phyloP scores from a whole-genome alignment of 1,140 invertebrate species.

The Harpegnathos saltator region DNA sequence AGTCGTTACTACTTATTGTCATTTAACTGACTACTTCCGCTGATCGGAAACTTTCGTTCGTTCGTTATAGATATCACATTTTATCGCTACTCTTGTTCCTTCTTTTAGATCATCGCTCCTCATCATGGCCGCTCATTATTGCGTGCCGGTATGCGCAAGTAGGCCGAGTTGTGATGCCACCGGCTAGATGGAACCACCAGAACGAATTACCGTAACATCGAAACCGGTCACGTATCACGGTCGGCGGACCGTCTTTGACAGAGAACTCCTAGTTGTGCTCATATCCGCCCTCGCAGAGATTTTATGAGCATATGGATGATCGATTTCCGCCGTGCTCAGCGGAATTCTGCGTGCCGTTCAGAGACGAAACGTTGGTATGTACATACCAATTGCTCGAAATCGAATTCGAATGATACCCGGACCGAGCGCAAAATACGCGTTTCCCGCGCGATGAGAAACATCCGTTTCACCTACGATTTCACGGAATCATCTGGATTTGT shows the following conservation, averaged over 20 bases:
- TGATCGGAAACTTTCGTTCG: too few relatives aligned
- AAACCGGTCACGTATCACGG: not conserved
- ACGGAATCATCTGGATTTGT: too few relatives aligned
- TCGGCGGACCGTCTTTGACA: not conserved
- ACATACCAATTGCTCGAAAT: not conserved
- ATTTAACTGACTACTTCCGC: too few relatives aligned
- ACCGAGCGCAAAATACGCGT: too few relatives aligned
- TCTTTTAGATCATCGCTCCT: too few relatives aligned
- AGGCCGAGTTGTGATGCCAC: conserved; percentile 1
- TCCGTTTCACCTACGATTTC: too few relatives aligned
- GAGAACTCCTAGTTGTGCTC: not conserved
- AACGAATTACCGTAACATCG: conserved; percentile 23
- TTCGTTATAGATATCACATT: too few relatives aligned
- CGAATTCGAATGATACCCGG: too few relatives aligned
- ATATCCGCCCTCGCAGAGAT: not conserved
- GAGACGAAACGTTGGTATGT: not conserved
- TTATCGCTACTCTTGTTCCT: too few relatives aligned
- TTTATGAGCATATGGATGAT: not conserved
- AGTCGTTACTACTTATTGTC: too few relatives aligned
- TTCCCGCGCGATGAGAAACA: too few relatives aligned
- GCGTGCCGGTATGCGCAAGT: not conserved
- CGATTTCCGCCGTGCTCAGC: not conserved
- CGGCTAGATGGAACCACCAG: conserved; percentile 19
- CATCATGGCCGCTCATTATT: too few relatives aligned
- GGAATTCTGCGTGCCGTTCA: not conserved